phyloP scores from a whole-genome alignment of 2,888 invertebrate species.

The Apoda limacodes region DNA sequence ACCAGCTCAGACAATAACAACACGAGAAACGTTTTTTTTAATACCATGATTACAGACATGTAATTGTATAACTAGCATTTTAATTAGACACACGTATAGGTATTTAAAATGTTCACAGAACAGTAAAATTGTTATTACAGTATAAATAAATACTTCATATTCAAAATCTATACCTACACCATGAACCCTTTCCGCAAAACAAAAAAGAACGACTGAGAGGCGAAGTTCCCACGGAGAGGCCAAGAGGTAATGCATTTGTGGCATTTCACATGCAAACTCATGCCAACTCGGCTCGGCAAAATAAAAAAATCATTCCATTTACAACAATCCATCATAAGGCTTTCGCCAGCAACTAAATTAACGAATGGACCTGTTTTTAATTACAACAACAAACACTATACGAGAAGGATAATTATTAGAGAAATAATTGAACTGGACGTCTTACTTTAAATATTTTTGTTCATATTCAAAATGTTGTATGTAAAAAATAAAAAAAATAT shows the following conservation, averaged over 20 bases:
- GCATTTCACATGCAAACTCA: slow-evolving; percentile 57
- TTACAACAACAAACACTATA: slow-evolving; percentile 56
- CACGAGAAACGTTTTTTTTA: too few relatives aligned
- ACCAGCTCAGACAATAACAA: too few relatives aligned
- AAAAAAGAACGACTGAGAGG: too few relatives aligned
- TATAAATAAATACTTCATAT: slow-evolving; percentile 2
- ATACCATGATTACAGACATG: too few relatives aligned
- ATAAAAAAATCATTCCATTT: slow-evolving; percentile 43
- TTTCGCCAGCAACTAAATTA: slow-evolving; percentile 56
- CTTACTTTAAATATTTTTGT: too few relatives aligned
- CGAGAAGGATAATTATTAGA: slow-evolving; percentile 30
- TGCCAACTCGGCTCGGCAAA: slow-evolving; percentile 36
- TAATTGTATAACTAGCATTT: too few relatives aligned
- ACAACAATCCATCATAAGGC: slow-evolving; percentile 56
- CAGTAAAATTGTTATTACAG: not conserved
- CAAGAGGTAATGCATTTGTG: slow-evolving; percentile 46
- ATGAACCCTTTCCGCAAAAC: too few relatives aligned
- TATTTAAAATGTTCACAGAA: too few relatives aligned
- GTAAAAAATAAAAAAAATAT: too few relatives aligned
- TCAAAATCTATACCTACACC: slow-evolving; percentile 7
- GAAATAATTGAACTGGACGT: too few relatives aligned
- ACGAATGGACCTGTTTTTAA: slow-evolving; percentile 48
- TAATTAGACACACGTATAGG: too few relatives aligned
- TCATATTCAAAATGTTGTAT: too few relatives aligned
- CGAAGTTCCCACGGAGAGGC: slow-evolving; percentile 43